phyloP scores from a whole-genome alignment of 1,140 invertebrate genomes.

The Drosophila pandora region DNA sequence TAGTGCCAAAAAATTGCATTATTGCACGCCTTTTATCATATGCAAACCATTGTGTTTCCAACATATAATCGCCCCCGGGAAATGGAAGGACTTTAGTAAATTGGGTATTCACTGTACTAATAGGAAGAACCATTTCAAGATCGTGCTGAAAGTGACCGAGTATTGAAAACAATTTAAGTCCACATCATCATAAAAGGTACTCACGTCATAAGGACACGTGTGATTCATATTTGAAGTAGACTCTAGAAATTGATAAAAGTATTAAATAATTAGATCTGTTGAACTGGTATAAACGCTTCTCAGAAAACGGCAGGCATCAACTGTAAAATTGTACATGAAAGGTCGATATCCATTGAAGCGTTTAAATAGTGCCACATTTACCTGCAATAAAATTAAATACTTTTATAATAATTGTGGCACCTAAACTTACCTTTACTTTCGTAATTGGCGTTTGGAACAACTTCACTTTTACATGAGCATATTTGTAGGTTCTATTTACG shows the following conservation, averaged over 20 bases:
- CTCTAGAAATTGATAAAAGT: neutral
- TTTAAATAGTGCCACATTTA: neutral
- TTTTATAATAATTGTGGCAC: neutral
- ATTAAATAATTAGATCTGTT: neutral
- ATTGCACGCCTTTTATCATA: neutral
- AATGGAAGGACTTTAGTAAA: conserved; percentile 7
- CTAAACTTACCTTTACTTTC: conserved; percentile 1
- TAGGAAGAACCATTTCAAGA: too few relatives aligned
- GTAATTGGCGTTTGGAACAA: neutral
- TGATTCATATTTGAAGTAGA: conserved; percentile 2
- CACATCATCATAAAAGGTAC: neutral
- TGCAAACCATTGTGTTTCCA: conserved; percentile 5
- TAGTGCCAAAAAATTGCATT: neutral
- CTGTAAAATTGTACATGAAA: conserved; percentile 19
- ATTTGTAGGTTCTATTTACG: conserved; percentile 24
- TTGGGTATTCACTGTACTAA: neutral
- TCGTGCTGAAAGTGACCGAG: too few relatives aligned
- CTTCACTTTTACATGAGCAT: neutral
- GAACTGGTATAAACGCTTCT: neutral
- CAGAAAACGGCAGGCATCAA: conserved; percentile 13
- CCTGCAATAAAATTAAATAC: neutral
- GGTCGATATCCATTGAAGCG: conserved; percentile 18
- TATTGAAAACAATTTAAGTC: neutral
- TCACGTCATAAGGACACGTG: conserved; percentile 6
- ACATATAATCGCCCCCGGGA: conserved; percentile 17